A percentile compares a stretch with the other conserved stretches of the same genome.
Conservation (phyloP, 2,888 invertebrate species). For the Nebria salina region DNA sequence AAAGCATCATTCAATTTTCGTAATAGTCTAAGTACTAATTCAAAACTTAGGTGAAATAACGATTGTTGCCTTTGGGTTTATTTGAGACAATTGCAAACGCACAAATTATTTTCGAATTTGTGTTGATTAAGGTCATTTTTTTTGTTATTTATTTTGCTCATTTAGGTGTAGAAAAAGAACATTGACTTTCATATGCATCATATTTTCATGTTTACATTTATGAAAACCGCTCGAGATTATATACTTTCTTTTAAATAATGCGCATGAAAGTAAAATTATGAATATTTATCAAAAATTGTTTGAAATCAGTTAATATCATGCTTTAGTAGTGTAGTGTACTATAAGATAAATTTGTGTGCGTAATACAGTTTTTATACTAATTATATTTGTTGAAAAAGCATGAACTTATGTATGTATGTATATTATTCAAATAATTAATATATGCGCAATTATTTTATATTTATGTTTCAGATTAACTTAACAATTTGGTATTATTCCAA, state of each 20-base stretch:
- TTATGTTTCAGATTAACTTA: too few species aligned
- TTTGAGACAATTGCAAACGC: too few species aligned
- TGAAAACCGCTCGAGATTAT: neutral
- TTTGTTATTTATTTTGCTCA: neutral
- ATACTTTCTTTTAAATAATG: neutral
- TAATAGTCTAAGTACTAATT: too few species aligned
- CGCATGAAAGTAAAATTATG: neutral
- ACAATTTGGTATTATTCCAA: too few species aligned
- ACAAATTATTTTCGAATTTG: neutral
- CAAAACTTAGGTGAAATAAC: too few species aligned
- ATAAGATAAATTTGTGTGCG: neutral
- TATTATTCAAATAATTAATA: neutral
- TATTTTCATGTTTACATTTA: neutral
- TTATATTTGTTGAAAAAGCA: neutral
- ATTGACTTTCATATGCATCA: neutral
- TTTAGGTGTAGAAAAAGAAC: neutral
- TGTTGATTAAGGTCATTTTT: neutral
- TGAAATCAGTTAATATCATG: neutral
- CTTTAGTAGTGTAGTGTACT: neutral
- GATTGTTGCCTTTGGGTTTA: too few species aligned
- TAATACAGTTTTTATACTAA: neutral
- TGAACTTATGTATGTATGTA: neutral
- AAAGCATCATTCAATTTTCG: too few species aligned
- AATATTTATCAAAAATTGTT: neutral
- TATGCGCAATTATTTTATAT: neutral